These are phyloP conservation scores for Leptopilina clavipes DNA, from an alignment of 1,140 invertebrate species.

Conservation along the genomic window DNA sequence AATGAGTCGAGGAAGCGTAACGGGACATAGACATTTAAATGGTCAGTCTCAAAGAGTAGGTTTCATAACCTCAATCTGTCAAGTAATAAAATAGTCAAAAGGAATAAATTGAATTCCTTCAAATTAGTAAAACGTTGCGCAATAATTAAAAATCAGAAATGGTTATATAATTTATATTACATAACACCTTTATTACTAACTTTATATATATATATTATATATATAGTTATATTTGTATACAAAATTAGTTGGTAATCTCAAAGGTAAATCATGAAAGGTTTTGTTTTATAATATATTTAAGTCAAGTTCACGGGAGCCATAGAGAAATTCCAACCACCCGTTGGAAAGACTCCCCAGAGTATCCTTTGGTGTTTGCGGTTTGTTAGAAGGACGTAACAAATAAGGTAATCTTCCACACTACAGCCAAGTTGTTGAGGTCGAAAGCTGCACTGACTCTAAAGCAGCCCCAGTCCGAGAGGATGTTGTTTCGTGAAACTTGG, in stretches of 20 bases:
- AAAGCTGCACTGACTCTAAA: conserved; percentile 65
- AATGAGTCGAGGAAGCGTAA: too few species aligned
- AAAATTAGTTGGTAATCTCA: not conserved
- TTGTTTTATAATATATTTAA: conserved; percentile 22
- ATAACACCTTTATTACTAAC: too few species aligned
- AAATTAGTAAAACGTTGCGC: too few species aligned
- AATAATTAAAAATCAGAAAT: too few species aligned
- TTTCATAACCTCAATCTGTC: too few species aligned
- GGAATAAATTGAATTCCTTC: too few species aligned
- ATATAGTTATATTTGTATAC: not conserved
- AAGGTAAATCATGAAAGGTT: conserved; percentile 10
- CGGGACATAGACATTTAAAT: too few species aligned
- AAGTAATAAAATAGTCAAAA: too few species aligned
- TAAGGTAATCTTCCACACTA: conserved; percentile 71
- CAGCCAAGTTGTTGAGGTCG: conserved; percentile 63
- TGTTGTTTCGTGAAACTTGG: conserved; percentile 39
- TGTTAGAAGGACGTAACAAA: conserved; percentile 71
- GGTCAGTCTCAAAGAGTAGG: too few species aligned
- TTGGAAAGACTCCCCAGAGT: conserved; percentile 47
- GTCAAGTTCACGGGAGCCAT: conserved; percentile 11
- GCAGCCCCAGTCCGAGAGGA: conserved; percentile 45
- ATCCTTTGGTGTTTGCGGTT: conserved; percentile 60
- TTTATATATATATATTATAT: too few species aligned
- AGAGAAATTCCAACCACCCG: conserved; percentile 31
- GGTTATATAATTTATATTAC: too few species aligned